Conservation (phyloP, 2,113 vertebrate genomes). For the Poeciliopsis prolifica region DNA sequence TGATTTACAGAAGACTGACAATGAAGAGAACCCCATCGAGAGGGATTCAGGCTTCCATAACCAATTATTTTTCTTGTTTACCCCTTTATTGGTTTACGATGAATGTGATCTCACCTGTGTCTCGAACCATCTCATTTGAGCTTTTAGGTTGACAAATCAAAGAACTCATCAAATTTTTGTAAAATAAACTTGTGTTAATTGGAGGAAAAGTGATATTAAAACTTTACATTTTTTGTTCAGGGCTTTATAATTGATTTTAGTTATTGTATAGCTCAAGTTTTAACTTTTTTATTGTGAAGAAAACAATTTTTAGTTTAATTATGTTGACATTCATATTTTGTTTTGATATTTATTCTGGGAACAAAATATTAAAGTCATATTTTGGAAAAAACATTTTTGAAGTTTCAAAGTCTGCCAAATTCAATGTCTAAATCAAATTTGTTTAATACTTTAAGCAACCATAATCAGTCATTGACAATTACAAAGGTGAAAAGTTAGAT, state of each 20-base stretch:
- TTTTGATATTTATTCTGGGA: neutral
- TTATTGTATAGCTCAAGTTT: slow-evolving; percentile 8
- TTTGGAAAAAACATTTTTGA: neutral
- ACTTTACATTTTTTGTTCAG: slow-evolving; percentile 21
- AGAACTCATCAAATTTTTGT: slow-evolving; percentile 30
- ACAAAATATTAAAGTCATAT: neutral
- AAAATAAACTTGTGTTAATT: slow-evolving; percentile 16
- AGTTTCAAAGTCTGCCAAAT: too few relatives aligned
- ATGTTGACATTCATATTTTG: neutral
- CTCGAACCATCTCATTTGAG: slow-evolving; percentile 7
- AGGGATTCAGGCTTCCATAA: slow-evolving; percentile 6
- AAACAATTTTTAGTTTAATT: neutral
- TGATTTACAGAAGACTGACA: neutral
- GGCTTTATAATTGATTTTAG: slow-evolving; percentile 9
- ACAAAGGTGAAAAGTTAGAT: neutral
- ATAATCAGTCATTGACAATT: neutral
- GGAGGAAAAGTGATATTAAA: slow-evolving; percentile 24
- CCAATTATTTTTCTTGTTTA: slow-evolving; percentile 6
- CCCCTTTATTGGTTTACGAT: slow-evolving; percentile 10
- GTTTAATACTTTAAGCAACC: too few relatives aligned
- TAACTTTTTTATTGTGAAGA: neutral
- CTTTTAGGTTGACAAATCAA: slow-evolving; percentile 29
- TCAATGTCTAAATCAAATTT: too few relatives aligned
- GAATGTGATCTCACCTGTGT: slow-evolving; percentile 20
- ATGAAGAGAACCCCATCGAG: neutral